Percentiles rank a stretch among this genome's conserved stretches.
Conservation (phyloP, 2,797 vertebrate genomes). For the Bovichtus variegatus region DNA sequence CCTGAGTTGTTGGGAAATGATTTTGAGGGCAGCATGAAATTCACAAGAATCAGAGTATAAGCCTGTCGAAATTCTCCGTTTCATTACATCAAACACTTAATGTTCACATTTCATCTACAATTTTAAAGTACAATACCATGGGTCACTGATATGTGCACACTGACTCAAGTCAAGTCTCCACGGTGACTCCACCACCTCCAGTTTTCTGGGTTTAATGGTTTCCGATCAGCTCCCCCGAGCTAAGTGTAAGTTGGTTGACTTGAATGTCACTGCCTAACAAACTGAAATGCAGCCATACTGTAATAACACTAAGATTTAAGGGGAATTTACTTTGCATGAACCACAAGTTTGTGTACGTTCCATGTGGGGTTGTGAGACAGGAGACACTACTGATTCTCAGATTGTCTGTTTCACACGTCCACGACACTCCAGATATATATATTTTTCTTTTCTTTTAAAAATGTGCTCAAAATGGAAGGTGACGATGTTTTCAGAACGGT, state of each 20-base stretch:
- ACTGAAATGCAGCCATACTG: conserved; percentile 69
- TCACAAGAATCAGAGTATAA: conserved; percentile 60
- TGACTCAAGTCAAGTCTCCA: conserved; percentile 27
- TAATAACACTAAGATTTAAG: conserved; percentile 56
- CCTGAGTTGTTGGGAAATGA: conserved; percentile 74
- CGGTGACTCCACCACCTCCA: conserved; percentile 48
- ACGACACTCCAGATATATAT: conserved; percentile 62
- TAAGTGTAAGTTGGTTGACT: conserved; percentile 55
- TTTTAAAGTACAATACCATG: conserved; percentile 27
- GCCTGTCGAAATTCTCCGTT: conserved; percentile 58
- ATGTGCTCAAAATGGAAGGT: conserved; percentile 74
- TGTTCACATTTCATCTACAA: conserved; percentile 57
- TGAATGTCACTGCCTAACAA: conserved; percentile 77
- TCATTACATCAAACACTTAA: conserved; percentile 54
- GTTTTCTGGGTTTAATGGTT: conserved; percentile 47
- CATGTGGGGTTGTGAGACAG: conserved; percentile 68
- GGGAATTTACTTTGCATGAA: conserved; percentile 78
- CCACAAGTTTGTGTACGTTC: conserved; percentile 72
- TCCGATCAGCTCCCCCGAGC: conserved; percentile 47
- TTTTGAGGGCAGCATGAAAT: conserved; percentile 82
- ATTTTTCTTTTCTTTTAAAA: conserved; percentile 62
- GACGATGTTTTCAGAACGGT: conserved; percentile 72
- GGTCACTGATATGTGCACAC: conserved; percentile 48
- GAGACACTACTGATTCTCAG: conserved; percentile 81
- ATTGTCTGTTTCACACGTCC: conserved; percentile 76